Conservation (phyloP, 2,888 invertebrate genomes). For the Asteroscopus sphinx region DNA sequence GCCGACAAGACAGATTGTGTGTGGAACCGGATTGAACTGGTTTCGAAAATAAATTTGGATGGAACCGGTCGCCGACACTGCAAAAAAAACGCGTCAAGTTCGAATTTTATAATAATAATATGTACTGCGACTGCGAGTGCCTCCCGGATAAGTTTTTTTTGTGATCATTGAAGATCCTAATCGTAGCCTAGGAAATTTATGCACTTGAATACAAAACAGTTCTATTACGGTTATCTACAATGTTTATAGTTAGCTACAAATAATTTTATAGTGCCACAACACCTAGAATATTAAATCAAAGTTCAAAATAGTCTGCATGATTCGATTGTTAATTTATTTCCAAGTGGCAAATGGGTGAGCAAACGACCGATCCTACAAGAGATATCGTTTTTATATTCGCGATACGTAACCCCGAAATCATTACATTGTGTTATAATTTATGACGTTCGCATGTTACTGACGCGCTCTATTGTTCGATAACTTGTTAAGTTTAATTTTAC, state of each 20-base stretch:
- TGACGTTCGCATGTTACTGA: conserved; percentile 27
- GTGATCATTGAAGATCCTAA: neutral
- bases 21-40: conserved; percentile 58
- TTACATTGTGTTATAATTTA: conserved; percentile 40
- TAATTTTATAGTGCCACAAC: conserved; percentile 10
- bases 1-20: conserved; percentile 51
- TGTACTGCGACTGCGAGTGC: neutral
- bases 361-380: neutral
- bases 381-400: conserved; percentile 34
- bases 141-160: neutral
- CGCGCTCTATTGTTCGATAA: conserved; percentile 11
- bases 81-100: conserved; percentile 37
- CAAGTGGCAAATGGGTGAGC: neutral
- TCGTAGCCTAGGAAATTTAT: neutral
- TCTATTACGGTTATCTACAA: conserved; percentile 1
- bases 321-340: conserved; percentile 21
- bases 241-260: neutral
- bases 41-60: conserved; percentile 51
- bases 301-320: conserved; percentile 18
- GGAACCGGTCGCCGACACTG: conserved; percentile 43
- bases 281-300: conserved; percentile 23
- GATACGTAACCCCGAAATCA: conserved; percentile 33
- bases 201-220: neutral
- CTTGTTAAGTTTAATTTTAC: conserved; percentile 15
- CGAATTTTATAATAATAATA: conserved; percentile 5